Evolutionary conservation across 2,113 vertebrate genomes (phyloP), one percentile per base, ranked within the genome.

Genomic region (Balaeniceps rex): DNA sequence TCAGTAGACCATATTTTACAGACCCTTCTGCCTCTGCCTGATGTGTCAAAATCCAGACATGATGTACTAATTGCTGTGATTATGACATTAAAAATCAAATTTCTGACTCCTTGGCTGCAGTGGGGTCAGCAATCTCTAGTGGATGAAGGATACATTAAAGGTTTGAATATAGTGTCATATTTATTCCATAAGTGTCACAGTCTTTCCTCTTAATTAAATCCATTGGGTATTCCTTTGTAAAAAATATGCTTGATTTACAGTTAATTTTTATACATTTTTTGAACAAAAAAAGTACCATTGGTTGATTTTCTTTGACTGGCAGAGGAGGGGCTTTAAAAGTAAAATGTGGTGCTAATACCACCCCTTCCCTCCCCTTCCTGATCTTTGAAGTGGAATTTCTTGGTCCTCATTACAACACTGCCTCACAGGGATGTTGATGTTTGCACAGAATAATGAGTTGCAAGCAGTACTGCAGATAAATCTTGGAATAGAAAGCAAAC

Each of bases 171-270:
- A 75, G 14, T 97, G 88, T 87, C 84, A 68, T 96, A 94, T 94
- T 97, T 94, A 92, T 90, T 92, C 61, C 29, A 12, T 74, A 88
- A 90, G 78, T 95, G 92, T 96, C 84, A 79, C 64, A 88, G 28
- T 80, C 69, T 96, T 97, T 80, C 70, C 57, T 95, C 78, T 78
- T 96, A 97, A 97, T 97, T 98, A 98, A 98, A 95, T 95, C 94
- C 68, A 7, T 52, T 51, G 87, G 74, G 93, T 84, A 97, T 95
- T 96, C 44, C 11, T 75, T 97, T 94, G 65, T 85, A 72, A 74
- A 79, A 93, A 71, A 51, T n/a, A 25, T 9, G 23, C 28, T 96
- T 91, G 81, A 71, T 33, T 88, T 95, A 64, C 24, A 65, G 52
- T 68, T 88, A 74, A 75, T 88, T 96, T 96, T 93, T 92, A 64